Evolutionary conservation across 2,113 vertebrate species (phyloP).

Genomic region (Numenius arquata): DNA sequence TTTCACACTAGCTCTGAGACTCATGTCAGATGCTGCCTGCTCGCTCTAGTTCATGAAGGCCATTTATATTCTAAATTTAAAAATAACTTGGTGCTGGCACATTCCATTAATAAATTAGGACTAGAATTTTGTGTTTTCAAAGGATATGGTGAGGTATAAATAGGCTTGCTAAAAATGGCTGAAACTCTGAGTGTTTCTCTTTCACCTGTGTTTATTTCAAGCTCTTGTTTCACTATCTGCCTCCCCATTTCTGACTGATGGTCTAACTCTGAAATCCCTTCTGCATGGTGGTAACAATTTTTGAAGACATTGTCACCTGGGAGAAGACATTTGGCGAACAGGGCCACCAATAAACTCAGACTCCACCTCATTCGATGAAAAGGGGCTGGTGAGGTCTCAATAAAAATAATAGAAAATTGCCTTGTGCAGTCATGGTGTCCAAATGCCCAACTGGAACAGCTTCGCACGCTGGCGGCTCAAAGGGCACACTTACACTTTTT

Average conservation of each 20-base stretch:
- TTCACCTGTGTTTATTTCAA: constrained; percentile 55
- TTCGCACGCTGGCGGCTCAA: background rate
- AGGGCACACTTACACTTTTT: background rate
- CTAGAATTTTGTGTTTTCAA: constrained; percentile 66
- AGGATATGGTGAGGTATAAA: constrained; percentile 60
- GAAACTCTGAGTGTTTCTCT: constrained; percentile 54
- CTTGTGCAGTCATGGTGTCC: background rate
- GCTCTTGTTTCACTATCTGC: background rate
- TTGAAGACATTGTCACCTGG: background rate
- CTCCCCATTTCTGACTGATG: background rate
- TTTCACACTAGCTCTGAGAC: constrained; percentile 73
- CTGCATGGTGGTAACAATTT: background rate
- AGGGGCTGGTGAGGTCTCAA: background rate
- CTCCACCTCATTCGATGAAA: background rate
- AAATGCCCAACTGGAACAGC: background rate
- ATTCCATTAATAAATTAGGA: constrained; percentile 74
- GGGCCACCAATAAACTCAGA: background rate
- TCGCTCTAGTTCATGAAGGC: constrained; percentile 74
- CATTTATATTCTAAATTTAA: constrained; percentile 76
- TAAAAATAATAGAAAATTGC: background rate
- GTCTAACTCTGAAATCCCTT: background rate
- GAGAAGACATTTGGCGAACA: background rate
- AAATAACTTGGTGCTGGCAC: constrained; percentile 70
- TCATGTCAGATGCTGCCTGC: constrained; percentile 72
- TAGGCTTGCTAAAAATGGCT: constrained; percentile 40